These are phyloP conservation scores for Rhopalosiphum nymphaeae DNA, from an alignment of 2,888 invertebrate species.

Conservation along the genomic window DNA sequence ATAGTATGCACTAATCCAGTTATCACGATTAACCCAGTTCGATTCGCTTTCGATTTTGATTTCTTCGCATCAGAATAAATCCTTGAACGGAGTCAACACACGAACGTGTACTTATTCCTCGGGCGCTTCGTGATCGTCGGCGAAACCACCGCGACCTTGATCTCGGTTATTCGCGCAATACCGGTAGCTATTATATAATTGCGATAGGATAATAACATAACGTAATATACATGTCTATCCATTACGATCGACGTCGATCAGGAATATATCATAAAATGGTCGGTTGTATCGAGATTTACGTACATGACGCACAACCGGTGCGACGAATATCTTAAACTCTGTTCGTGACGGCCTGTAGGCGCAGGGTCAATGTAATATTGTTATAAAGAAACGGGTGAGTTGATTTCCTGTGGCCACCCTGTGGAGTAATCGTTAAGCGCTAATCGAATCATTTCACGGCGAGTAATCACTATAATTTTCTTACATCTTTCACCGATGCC, in stretches of 20 bases:
- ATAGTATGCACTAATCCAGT: background rate
- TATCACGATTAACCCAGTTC: background rate
- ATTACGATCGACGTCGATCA: background rate
- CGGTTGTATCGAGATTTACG: background rate
- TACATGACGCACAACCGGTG: background rate
- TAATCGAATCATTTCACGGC: background rate
- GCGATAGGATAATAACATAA: background rate
- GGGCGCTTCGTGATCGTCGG: conserved; percentile 14
- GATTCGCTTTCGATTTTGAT: background rate
- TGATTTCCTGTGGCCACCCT: no score
- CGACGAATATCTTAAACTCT: no score
- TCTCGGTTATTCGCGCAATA: conserved; percentile 8
- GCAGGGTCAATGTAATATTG: no score
- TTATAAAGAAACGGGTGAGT: no score
- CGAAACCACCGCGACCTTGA: background rate
- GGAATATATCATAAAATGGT: no score
- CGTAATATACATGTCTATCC: background rate
- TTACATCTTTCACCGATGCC: background rate
- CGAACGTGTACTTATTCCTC: no score
- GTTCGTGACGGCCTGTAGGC: no score
- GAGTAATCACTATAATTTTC: background rate
- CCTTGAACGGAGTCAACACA: background rate
- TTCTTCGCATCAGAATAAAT: background rate
- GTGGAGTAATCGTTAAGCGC: background rate
- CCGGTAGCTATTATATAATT: background rate